Percentiles rank a stretch among this genome's conserved stretches.
phyloP scores from a whole-genome alignment of 2,797 vertebrate species.

The Syndactyla subalaris region DNA sequence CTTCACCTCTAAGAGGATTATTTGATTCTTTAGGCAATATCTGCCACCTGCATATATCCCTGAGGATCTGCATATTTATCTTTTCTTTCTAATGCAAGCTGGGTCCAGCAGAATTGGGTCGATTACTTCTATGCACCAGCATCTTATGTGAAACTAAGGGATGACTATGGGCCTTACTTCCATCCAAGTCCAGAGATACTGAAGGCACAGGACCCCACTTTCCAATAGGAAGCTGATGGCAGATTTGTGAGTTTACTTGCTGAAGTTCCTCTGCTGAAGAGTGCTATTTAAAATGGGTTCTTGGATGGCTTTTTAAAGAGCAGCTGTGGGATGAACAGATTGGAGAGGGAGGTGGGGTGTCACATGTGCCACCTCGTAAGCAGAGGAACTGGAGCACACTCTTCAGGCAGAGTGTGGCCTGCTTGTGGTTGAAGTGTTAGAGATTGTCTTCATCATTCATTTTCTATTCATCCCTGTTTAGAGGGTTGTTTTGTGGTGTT shows the following conservation, averaged over 20 bases:
- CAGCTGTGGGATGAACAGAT: background rate
- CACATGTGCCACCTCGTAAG: background rate
- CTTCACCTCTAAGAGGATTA: background rate
- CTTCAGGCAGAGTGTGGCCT: background rate
- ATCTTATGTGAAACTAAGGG: background rate
- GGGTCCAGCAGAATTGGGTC: background rate
- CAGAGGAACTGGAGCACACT: background rate
- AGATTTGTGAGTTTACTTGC: background rate
- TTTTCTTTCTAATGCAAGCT: background rate
- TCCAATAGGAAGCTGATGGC: background rate
- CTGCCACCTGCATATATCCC: background rate
- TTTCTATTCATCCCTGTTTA: background rate
- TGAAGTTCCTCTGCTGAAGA: background rate
- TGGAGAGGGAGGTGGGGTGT: background rate
- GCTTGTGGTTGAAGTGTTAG: background rate
- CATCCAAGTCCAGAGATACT: background rate
- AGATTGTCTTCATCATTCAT: background rate
- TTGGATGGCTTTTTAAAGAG: background rate
- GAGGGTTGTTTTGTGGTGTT: rapidly evolving
- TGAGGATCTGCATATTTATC: background rate
- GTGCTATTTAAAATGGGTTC: background rate
- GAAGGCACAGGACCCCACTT: background rate
- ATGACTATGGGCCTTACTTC: background rate
- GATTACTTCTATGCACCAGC: background rate
- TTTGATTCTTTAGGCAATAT: background rate